Conservation (phyloP, 2,113 vertebrate genomes). For the Syngnathoides biaculeatus region DNA sequence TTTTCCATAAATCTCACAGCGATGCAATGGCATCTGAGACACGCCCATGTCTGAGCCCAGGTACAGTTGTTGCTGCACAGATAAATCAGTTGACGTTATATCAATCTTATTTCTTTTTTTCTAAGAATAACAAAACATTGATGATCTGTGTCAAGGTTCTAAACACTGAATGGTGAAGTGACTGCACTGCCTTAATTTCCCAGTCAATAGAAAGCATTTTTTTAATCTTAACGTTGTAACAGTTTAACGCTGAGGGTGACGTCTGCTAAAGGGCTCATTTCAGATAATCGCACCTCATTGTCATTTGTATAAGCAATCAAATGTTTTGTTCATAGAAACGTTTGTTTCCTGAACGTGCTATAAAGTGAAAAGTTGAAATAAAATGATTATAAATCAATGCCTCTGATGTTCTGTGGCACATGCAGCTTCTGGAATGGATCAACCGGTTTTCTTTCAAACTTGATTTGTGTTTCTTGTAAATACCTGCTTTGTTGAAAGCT, state of each 20-base stretch:
- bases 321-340: background rate
- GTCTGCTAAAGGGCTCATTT: background rate
- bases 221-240: conserved; percentile 30
- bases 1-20: conserved; percentile 92
- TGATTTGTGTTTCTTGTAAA: background rate
- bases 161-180: background rate
- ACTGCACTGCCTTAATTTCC: background rate
- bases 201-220: conserved; percentile 18
- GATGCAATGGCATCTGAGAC: conserved; percentile 91
- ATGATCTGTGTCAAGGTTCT: background rate
- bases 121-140: background rate
- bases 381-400: background rate
- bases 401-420: background rate
- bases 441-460: background rate
- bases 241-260: background rate
- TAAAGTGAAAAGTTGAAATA: background rate
- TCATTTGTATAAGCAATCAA: background rate
- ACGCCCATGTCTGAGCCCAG: conserved; percentile 85
- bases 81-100: background rate
- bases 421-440: background rate
- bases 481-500: conserved; percentile 97
- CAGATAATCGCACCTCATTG: background rate
- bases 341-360: background rate
- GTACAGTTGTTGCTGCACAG: conserved; percentile 91
- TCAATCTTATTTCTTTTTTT: background rate